phyloP scores from a whole-genome alignment of 2,888 invertebrate species.

The Iselma pallidipennis region DNA sequence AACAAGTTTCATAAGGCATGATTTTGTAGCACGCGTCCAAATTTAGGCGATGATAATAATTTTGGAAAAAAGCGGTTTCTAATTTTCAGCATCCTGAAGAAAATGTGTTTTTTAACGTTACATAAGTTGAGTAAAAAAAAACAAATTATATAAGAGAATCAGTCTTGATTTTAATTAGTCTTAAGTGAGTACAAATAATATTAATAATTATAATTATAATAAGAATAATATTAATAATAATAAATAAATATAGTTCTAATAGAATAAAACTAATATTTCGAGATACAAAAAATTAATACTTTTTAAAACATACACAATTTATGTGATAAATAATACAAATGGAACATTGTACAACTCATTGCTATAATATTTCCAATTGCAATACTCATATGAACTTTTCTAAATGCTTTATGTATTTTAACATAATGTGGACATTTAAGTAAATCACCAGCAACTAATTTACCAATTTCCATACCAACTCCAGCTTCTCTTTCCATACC shows the following conservation, averaged over 20 bases:
- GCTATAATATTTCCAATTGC: slow-evolving; percentile 80
- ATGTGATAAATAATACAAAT: slow-evolving; percentile 65
- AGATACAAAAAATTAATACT: background rate
- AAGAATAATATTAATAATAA: background rate
- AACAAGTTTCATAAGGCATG: no score
- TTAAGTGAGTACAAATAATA: background rate
- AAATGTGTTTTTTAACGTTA: no score
- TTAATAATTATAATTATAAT: no score
- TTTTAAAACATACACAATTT: slow-evolving; percentile 30
- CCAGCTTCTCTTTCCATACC: slow-evolving; percentile 76
- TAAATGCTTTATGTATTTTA: slow-evolving; percentile 73
- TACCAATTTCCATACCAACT: slow-evolving; percentile 78
- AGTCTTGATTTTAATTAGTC: background rate
- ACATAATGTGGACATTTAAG: slow-evolving; percentile 80
- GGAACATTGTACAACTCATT: slow-evolving; percentile 68
- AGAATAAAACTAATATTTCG: background rate
- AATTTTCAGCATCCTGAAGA: no score
- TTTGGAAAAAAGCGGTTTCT: no score
- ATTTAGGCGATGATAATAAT: no score
- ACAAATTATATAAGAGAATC: background rate
- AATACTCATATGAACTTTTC: slow-evolving; percentile 75
- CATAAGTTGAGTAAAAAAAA: no score
- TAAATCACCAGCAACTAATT: slow-evolving; percentile 70
- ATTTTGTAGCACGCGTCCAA: no score
- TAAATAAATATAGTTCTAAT: background rate